Evolutionary conservation across 92 coral and sea anemone genomes (phyloP), one percentile per base, ranked within the genome.

Genomic region (Chrysogorgia sp.): DNA sequence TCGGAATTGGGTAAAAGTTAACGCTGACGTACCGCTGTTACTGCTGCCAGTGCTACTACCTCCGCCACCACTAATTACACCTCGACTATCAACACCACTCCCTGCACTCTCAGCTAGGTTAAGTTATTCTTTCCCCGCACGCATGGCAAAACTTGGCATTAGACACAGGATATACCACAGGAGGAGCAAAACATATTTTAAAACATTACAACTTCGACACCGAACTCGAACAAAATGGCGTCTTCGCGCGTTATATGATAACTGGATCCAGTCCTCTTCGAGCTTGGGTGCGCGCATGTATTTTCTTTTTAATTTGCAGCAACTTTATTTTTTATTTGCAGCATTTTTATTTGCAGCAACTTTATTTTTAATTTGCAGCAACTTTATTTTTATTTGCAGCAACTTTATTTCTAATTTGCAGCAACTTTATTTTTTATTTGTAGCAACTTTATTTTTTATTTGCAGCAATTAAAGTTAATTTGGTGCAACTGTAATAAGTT

Each of bases 141-240:
- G 48, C 26, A 50, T 75, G 70, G 55, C 74, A 66, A 66, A 37
- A 66, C 23, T 66, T 66, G 47, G 77, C 71, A 45, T 26, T 76
- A 40, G 71, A 5, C 20, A 14, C 75, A 75, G 75, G 61, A 40
- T 37, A 31, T 53, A 43, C 63, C 32, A 75, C 82, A 83, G 35
- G 30, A 35, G 2, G 87, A 83, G 77, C 82, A 83, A 50, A 76
- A n/a, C n/a, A n/a, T n/a, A n/a, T n/a, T n/a, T n/a, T n/a, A n/a
- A n/a, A n/a, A n/a, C n/a, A n/a, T 20, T 61, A 9, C 17, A 34
- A 8, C 29, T 32, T 26, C 29, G 5, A 3, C 28, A 17, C 60
- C 30, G 9, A 58, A 2, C 12, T 58, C 3, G 10, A 8, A n/a
- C 32, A 8, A 2, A 9, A 22, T 30, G 63, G 2, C 10, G 2